Conservation (phyloP, 2,797 vertebrate species). For the Peromyscus aztecus region DNA sequence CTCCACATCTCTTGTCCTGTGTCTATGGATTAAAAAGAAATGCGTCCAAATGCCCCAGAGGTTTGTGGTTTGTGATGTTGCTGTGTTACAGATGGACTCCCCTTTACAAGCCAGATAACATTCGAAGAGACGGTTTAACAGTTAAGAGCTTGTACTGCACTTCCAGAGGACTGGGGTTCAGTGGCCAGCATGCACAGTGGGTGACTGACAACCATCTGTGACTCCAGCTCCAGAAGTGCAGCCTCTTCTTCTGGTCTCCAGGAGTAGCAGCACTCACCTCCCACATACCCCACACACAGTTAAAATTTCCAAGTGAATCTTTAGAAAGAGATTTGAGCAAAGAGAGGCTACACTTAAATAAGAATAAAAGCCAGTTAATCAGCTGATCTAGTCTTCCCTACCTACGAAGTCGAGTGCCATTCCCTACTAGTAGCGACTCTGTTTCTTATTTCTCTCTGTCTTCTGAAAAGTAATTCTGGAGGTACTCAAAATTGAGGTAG, state of each 20-base stretch:
- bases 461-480: neutral
- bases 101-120: neutral
- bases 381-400: neutral
- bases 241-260: neutral
- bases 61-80: neutral
- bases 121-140: neutral
- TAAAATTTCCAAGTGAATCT: neutral
- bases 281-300: neutral
- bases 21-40: constrained; percentile 4
- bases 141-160: neutral
- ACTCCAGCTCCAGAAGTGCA: neutral
- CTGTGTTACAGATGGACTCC: neutral
- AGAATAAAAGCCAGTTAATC: neutral
- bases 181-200: neutral
- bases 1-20: neutral
- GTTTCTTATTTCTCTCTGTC: neutral
- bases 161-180: neutral
- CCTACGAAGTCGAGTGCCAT: neutral
- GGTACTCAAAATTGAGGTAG: neutral
- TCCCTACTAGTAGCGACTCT: neutral
- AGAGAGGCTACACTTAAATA: neutral
- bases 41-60: neutral
- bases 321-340: neutral
- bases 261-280: neutral
- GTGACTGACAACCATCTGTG: neutral